Evolutionary conservation across 2,797 vertebrate species (phyloP).

Genomic region (Cichlasoma orientale): DNA sequence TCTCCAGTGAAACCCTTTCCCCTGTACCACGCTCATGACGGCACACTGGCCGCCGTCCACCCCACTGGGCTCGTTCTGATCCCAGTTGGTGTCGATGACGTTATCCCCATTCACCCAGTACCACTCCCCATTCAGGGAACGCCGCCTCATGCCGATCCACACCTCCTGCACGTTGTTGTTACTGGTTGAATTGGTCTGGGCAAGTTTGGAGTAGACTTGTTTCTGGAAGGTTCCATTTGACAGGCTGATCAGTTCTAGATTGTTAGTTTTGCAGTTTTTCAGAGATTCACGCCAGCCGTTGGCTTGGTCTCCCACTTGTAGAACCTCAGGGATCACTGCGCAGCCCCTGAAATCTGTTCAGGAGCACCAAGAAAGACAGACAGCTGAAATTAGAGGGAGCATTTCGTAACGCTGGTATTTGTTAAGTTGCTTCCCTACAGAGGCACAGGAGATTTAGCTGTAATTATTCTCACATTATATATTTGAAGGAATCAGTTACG

Average conservation of each 20-base stretch:
- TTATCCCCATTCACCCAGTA: slow-evolving; percentile 62
- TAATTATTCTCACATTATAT: background rate
- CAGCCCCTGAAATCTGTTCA: slow-evolving; percentile 72
- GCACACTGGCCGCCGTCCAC: slow-evolving; percentile 60
- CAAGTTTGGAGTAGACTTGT: background rate
- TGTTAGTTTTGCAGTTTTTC: slow-evolving; percentile 4
- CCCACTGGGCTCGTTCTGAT: slow-evolving; percentile 23
- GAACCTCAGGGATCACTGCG: background rate
- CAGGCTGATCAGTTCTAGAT: slow-evolving; percentile 55
- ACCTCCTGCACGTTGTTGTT: background rate
- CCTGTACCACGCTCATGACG: slow-evolving; percentile 21
- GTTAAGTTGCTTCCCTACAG: too few relatives aligned
- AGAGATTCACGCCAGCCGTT: slow-evolving; percentile 63
- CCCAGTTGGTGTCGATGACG: slow-evolving; percentile 57
- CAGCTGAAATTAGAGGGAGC: background rate
- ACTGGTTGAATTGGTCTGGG: rapidly evolving
- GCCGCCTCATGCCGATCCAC: slow-evolving; percentile 78
- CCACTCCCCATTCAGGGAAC: slow-evolving; percentile 61
- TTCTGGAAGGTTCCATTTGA: background rate
- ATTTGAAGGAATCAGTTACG: background rate
- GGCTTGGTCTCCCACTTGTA: background rate
- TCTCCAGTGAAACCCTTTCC: slow-evolving; percentile 51
- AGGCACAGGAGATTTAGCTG: too few relatives aligned
- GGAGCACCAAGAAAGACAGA: background rate
- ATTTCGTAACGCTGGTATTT: too few relatives aligned